Base-by-base conservation (phyloP, 2,888 invertebrate genomes). In the Sphecodes monilicornis region DNA sequence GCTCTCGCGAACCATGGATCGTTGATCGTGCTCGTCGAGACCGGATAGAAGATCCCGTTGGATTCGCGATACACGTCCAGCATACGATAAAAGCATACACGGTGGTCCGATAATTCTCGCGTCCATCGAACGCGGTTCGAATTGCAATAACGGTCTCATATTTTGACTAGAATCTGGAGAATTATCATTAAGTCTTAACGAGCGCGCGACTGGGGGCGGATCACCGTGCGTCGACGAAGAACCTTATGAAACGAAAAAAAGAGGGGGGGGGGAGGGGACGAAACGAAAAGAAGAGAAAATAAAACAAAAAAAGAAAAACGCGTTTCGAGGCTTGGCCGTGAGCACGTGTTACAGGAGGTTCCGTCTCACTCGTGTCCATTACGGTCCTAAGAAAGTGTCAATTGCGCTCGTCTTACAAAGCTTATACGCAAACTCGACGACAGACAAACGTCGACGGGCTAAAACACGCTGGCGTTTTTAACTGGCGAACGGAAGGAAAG, bases 81-180 rank as follows among this genome's bases (percentile, higher is more conserved):
- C n/a, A 32, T 60, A 32, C 36, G 57, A 64, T 50, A 39, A 5
- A 41, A 4, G 22, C 22, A 29, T 57, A 29, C 60, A 39, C 57
- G 13, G 41, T 29, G 60, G 43, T 43, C 66, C 46, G 75, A 66
- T 29, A 60, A 64, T 66, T 46, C n/a, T 29, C 32, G 75, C 41
- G 64, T 70, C 43, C 13, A 57, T 66, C 70, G 57, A 68, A 22
- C 18, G 29, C 32, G n/a, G 26, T 69, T 78, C 32, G 60, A 78
- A 69, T 57, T 41, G 41, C 54, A 41, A 78, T 76, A 81, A 60
- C 75, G 78, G 64, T 86, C 82, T 85, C 80, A 70, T 81, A 85
- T 88, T 87, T 86, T 89, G 90, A 91, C 89, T 90, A 90, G 90
- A 90, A 90, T 85, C 76, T 77, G 80, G 71, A 85, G 54, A 68